Evolutionary conservation across 2,113 vertebrate species (phyloP), one percentile per base, ranked within the genome.

Genomic region (Lycaon pictus): DNA sequence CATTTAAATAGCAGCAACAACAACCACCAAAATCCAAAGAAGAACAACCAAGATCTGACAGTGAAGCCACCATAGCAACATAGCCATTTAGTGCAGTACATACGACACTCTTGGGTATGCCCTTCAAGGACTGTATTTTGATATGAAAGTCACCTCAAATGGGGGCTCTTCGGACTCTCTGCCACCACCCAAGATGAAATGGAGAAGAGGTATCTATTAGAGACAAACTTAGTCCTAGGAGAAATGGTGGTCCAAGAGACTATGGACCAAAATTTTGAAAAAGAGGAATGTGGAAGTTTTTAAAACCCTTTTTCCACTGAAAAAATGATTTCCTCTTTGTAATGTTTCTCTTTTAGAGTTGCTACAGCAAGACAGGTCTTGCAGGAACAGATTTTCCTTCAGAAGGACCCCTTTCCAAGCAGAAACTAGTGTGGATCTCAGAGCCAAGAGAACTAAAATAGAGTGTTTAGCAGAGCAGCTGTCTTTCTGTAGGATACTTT

Each of bases 81-180:
- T 11, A 29, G 15, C 4, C 35, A 23, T 35, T 71, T n/a, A 69
- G 13, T 11, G 9, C 2, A 22, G 12, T 22, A 22, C 51, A 20
- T 0, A 65, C 6, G 11, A 19, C 7, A 11, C 9, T 72, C 5
- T 82, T 6, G 3, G 7, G 22, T 22, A 37, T 56, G 3, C 5
- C 29, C 55, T 37, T 62, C 16, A 65, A 11, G 20, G 37, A 43
- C 8, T 58, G 60, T 43, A 12, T 6, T 90, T 69, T 32, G 69
- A 72, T 13, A 53, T 48, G 32, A 79, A 62, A 0, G 15, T 48
- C 22, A 10, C 23, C 60, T 55, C 35, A 62, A 58, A 51, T 13
- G 11, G 58, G n/a, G 20, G 5, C 58, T 91, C 13, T 76, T 43
- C 37, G 19, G 29, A 25, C 9, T 29, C 37, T 72, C 71, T 55